Percentiles rank a stretch among this genome's conserved stretches.
phyloP scores from a whole-genome alignment of 2,888 invertebrate species.

The Acrobasis repandana region DNA sequence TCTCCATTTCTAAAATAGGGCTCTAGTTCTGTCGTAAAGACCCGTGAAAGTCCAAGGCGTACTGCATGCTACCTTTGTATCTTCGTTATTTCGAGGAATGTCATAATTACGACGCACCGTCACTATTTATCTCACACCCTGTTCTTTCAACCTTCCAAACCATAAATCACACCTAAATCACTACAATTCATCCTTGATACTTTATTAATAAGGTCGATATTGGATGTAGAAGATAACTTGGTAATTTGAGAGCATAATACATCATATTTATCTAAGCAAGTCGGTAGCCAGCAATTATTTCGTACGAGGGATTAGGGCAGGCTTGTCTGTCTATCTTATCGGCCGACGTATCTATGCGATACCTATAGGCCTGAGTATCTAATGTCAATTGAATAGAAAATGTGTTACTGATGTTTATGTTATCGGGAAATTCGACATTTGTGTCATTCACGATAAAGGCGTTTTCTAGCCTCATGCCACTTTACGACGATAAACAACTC shows the following conservation, averaged over 20 bases:
- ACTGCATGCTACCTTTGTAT: neutral
- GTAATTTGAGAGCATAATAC: constrained; percentile 19
- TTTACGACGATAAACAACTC: no score
- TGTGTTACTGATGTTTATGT: neutral
- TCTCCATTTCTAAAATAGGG: no score
- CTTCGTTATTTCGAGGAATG: neutral
- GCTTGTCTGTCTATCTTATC: constrained; percentile 20
- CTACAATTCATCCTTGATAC: neutral
- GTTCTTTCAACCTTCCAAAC: neutral
- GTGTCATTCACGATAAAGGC: neutral
- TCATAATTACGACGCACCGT: constrained; percentile 7
- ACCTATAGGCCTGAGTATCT: neutral
- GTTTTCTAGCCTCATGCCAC: no score
- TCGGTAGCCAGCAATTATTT: constrained; percentile 28
- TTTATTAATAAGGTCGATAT: neutral
- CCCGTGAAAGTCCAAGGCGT: no score
- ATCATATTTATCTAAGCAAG: constrained; percentile 27
- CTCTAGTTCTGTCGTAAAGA: no score
- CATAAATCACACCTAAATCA: neutral
- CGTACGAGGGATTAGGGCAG: constrained; percentile 12
- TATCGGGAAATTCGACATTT: neutral
- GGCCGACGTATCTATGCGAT: neutral
- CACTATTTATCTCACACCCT: constrained; percentile 3
- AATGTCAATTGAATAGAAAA: neutral
- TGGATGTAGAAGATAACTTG: neutral